phyloP scores from a whole-genome alignment of 1,140 invertebrate species.

The Brachionus rotundiformis region DNA sequence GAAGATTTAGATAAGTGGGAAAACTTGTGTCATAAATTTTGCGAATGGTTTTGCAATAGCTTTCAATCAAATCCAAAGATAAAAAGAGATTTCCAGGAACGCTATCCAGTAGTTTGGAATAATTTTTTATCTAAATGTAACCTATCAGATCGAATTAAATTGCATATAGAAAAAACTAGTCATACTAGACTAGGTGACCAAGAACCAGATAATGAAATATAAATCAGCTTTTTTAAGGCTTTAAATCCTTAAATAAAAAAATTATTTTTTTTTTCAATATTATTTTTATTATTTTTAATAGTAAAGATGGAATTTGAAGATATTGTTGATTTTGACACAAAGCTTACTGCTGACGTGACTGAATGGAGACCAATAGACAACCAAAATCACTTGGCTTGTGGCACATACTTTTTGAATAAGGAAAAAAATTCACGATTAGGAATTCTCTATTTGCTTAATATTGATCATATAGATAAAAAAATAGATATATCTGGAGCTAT shows the following conservation, averaged over 20 bases:
- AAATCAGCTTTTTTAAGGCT: conserved; percentile 10
- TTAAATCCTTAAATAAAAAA: conserved; percentile 16
- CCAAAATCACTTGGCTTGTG: conserved; percentile 31
- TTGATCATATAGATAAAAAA: background rate
- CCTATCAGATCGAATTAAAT: background rate
- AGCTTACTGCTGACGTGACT: conserved; percentile 28
- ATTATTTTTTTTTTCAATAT: background rate
- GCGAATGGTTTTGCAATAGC: conserved; percentile 17
- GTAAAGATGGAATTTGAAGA: conserved; percentile 47
- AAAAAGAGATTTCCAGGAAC: background rate
- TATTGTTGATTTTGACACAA: conserved; percentile 27
- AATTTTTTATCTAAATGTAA: conserved; percentile 2
- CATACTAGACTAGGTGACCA: background rate
- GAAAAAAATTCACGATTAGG: conserved; percentile 21
- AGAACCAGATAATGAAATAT: background rate
- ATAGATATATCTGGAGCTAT: background rate
- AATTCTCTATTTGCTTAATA: background rate
- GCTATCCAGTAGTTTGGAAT: conserved; percentile 17
- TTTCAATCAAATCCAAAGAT: background rate
- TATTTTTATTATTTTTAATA: background rate
- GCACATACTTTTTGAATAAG: conserved; percentile 32
- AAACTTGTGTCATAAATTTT: conserved; percentile 15
- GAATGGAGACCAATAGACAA: conserved; percentile 40
- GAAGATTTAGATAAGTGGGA: conserved; percentile 19
- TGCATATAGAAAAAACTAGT: conserved; percentile 32